These are phyloP conservation scores for Botia kubotai DNA, from an alignment of 2,797 vertebrate genomes.

Conservation along the genomic window DNA sequence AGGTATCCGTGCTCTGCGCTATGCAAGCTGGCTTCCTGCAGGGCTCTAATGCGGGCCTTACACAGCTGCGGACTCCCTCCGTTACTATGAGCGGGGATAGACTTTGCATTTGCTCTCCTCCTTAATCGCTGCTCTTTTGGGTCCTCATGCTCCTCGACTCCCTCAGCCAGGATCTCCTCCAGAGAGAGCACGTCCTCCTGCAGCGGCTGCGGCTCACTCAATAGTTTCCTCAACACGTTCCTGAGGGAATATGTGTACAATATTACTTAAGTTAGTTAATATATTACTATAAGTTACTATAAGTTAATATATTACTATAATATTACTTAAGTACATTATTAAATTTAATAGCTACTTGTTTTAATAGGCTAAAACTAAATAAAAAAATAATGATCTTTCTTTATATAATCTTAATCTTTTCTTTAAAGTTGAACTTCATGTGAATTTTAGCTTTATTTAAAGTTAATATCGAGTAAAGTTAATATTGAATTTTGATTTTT, in stretches of 20 bases:
- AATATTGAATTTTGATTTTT: too few species aligned
- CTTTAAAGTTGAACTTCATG: too few species aligned
- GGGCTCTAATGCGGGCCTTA: conserved; percentile 85
- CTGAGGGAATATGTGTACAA: conserved; percentile 68
- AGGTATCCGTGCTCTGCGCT: conserved; percentile 93
- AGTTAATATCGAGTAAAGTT: too few species aligned
- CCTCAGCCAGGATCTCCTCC: conserved; percentile 95
- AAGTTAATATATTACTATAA: too few species aligned
- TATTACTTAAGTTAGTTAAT: not conserved
- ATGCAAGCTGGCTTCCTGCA: conserved; percentile 95
- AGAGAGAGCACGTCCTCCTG: conserved; percentile 91
- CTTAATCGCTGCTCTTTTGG: not conserved
- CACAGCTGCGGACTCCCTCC: conserved; percentile 70
- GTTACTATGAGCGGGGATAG: not conserved
- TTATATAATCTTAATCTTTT: too few species aligned
- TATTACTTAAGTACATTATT: too few species aligned
- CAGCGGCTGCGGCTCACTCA: conserved; percentile 84
- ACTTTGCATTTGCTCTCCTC: not conserved
- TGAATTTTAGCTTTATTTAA: too few species aligned
- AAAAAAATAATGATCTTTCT: too few species aligned
- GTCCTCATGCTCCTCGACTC: conserved; percentile 81
- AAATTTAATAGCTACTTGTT: not conserved
- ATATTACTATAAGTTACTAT: too few species aligned
- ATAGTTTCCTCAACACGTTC: conserved; percentile 89
- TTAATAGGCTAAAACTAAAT: not conserved